Conservation (phyloP, 2,113 vertebrate species). For the Melanotaenia duboulayi region DNA sequence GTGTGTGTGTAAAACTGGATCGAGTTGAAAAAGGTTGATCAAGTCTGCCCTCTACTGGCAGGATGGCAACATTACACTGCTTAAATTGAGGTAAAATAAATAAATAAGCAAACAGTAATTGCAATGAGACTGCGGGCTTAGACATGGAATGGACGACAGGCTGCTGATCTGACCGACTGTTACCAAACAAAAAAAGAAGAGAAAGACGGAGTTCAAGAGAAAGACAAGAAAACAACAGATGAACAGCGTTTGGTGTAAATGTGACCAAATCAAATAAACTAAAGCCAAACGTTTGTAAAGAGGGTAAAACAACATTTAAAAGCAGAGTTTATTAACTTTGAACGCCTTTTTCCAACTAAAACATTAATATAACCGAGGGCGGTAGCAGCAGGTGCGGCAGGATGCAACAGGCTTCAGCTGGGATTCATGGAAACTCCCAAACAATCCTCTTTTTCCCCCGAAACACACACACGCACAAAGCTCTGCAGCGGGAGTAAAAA, state of each 20-base stretch:
- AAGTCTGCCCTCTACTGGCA: not conserved
- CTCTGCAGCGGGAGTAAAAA: not conserved
- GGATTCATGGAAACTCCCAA: slow-evolving; percentile 18
- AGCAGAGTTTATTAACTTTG: not conserved
- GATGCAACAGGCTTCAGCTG: slow-evolving; percentile 59
- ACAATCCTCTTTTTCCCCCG: not conserved
- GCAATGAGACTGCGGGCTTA: not conserved
- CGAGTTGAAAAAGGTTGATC: not conserved
- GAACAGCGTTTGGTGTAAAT: not conserved
- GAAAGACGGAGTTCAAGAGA: not conserved
- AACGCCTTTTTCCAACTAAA: not conserved
- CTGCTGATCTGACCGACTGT: not conserved
- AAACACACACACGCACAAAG: not conserved
- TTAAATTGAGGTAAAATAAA: not conserved
- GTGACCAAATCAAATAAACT: not conserved
- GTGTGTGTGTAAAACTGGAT: not conserved
- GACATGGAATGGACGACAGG: not conserved
- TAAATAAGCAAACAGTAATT: not conserved
- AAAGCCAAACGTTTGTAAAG: not conserved
- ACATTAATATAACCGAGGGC: not conserved
- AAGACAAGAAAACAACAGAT: not conserved
- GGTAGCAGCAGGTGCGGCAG: slow-evolving; percentile 65
- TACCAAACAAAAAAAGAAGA: not conserved
- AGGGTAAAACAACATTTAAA: not conserved
- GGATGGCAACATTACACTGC: fast-evolving